Conservation (phyloP, 2,797 vertebrate genomes). For the Eulemur coronatus region DNA sequence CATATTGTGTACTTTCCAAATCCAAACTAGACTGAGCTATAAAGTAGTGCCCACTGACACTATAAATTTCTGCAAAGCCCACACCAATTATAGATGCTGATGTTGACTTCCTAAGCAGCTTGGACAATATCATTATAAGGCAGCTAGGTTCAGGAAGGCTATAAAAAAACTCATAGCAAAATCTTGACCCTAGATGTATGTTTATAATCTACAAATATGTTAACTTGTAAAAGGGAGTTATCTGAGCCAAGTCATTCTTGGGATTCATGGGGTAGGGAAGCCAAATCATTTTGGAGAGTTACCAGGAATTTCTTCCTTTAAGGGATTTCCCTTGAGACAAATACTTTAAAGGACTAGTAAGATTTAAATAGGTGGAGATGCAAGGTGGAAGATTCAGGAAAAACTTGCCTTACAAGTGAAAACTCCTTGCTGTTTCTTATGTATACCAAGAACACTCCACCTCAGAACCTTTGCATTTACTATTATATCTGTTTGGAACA, state of each 20-base stretch:
- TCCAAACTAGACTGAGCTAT: background rate
- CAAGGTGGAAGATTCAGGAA: background rate
- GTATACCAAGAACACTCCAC: background rate
- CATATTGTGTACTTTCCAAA: background rate
- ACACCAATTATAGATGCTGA: background rate
- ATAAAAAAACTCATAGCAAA: background rate
- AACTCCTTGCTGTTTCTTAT: background rate
- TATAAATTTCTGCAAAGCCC: background rate
- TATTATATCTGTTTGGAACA: background rate
- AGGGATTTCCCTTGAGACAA: constrained; percentile 9
- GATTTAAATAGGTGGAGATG: background rate
- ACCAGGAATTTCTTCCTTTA: constrained; percentile 38
- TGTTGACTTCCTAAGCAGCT: background rate
- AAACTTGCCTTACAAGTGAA: background rate
- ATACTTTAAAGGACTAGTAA: background rate
- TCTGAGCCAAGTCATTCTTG: constrained; percentile 36
- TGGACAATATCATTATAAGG: background rate
- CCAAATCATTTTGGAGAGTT: constrained; percentile 31
- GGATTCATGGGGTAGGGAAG: background rate
- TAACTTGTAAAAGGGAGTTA: constrained; percentile 9
- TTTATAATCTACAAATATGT: constrained; percentile 47
- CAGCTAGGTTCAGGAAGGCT: background rate
- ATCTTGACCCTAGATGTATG: constrained; percentile 20
- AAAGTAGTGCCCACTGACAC: background rate
- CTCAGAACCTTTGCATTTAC: background rate